Percentiles rank a stretch among this genome's conserved stretches.
phyloP scores from a whole-genome alignment of 1,140 invertebrate species.

The Papilio xuthus region DNA sequence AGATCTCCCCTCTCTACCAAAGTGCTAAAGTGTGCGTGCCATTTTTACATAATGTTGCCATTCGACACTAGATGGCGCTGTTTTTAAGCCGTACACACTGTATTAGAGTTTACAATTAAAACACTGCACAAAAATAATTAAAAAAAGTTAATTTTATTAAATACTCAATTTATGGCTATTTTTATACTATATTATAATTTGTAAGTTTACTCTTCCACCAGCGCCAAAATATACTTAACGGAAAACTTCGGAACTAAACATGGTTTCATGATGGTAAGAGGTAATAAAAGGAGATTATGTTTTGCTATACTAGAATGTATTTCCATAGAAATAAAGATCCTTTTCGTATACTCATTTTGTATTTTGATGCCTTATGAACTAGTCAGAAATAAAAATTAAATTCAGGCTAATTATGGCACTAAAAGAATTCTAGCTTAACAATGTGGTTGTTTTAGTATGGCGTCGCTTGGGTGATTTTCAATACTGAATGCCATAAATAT shows the following conservation, averaged over 20 bases:
- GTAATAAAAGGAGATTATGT: not conserved
- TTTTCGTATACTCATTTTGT: not conserved
- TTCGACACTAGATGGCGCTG: conserved; percentile 71
- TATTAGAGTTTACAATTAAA: not conserved
- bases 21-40: conserved; percentile 46
- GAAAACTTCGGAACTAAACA: conserved; percentile 66
- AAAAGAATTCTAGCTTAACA: not conserved
- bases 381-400: not conserved
- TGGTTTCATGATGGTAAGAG: not conserved
- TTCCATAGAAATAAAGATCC: not conserved
- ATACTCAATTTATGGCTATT: not conserved
- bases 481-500: not conserved
- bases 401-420: not conserved
- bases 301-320: not conserved
- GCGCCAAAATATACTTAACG: conserved; percentile 45
- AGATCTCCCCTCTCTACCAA: not conserved
- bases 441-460: not conserved
- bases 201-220: conserved; percentile 31
- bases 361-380: not conserved
- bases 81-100: not conserved
- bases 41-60: conserved; percentile 56
- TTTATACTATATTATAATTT: not conserved
- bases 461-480: not conserved
- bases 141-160: not conserved
- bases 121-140: not conserved